Base-by-base conservation (phyloP, 2,888 invertebrate genomes). In the Idaea dimidiata region DNA sequence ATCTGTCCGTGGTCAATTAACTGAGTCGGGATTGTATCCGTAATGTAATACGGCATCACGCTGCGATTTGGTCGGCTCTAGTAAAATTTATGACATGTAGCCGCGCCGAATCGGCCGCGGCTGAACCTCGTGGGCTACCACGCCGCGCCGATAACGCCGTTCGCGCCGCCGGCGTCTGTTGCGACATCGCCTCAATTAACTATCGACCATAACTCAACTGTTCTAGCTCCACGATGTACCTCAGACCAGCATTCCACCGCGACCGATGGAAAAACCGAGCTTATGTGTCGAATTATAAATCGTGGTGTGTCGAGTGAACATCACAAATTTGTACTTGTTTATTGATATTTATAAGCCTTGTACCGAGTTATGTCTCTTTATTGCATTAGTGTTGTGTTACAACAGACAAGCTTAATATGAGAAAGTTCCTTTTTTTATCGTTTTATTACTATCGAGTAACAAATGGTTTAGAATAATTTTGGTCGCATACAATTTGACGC, bases 21-120 rank as follows among this genome's bases (percentile, higher is more conserved):
- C 76, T 73, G 76, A 71, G 73, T 73, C 67, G 68, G 76, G 72
- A 64, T 68, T 65, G 68, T 70, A 66, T 63, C 72, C 67, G 82
- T 78, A 78, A 82, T 78, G 78, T 78, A 79, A 82, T 80, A 71
- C 77, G 87, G 84, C 86, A 78, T 85, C 89, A 88, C 79, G 89
- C 89, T 84, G 89, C 65, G 85, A 57, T 31, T 43, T 60, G 69
- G 61, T 17, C 67, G 62, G 64, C 65, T 64, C 64, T 60, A 56
- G 54, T 59, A 54, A 53, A 63, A 70, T 72, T 72, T 71, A 72
- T 71, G 70, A 63, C 68, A 66, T 64, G 66, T 58, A 14, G 61
- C 62, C 58, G 61, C 65, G 60, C 64, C 66, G 64, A 63, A 60
- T 58, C 62, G 54, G 59, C 54, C 58, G 61, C 58, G 57, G 17